A percentile compares a stretch with the other conserved stretches of the same genome.
phyloP scores from a whole-genome alignment of 1,140 invertebrate species.

The Mizuhopecten yessoensis region DNA sequence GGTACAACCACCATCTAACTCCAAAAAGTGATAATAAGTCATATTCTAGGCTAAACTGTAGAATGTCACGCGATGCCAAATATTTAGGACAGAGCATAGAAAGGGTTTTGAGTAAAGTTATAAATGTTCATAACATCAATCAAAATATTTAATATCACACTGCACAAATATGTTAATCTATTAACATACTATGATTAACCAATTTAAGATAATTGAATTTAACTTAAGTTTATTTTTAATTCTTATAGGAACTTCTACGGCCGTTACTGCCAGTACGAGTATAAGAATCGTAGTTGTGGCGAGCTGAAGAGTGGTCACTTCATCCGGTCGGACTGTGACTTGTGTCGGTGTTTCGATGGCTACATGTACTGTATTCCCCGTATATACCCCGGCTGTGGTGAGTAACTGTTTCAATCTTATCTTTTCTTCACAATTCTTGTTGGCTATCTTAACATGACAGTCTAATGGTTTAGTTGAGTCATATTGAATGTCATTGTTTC shows the following conservation, averaged over 20 bases:
- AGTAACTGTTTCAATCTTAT: constrained; percentile 46
- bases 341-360: constrained; percentile 64
- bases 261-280: constrained; percentile 54
- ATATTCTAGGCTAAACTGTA: too few species aligned
- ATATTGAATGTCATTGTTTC: background rate
- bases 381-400: constrained; percentile 60
- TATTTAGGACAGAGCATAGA: too few species aligned
- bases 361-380: constrained; percentile 55
- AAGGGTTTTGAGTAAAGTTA: too few species aligned
- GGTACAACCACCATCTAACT: too few species aligned
- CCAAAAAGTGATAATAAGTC: too few species aligned
- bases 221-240: background rate
- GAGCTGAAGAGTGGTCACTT: constrained; percentile 57
- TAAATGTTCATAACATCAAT: too few species aligned
- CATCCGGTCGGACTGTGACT: constrained; percentile 62
- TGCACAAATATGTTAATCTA: too few species aligned
- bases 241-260: constrained; percentile 57
- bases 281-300: constrained; percentile 50
- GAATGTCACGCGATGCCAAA: too few species aligned
- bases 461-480: too few species aligned
- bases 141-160: too few species aligned
- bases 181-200: too few species aligned
- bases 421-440: background rate
- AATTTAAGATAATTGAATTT: background rate
- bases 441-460: too few species aligned